A percentile compares a stretch with the other conserved stretches of the same genome.
phyloP scores from a whole-genome alignment of 2,888 invertebrate genomes.

The Maniola hyperantus region DNA sequence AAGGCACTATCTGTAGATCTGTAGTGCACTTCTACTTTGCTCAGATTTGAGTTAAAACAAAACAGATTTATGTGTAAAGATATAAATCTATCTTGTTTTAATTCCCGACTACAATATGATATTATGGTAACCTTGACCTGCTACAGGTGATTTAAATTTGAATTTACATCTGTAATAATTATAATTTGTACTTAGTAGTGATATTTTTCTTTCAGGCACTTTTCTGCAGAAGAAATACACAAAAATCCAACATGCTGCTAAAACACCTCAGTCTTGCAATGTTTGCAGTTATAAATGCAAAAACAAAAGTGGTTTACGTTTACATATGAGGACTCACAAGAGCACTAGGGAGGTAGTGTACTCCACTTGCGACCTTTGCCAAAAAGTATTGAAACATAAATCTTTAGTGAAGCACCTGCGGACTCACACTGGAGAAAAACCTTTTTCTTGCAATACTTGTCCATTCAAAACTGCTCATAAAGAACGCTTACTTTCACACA shows the following conservation, averaged over 20 bases:
- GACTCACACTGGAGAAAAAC: conserved; percentile 13
- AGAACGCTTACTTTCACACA: neutral
- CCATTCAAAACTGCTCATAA: neutral
- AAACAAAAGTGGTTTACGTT: neutral
- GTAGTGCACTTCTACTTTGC: too few species aligned
- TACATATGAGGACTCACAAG: neutral
- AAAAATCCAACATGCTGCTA: neutral
- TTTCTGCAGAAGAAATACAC: neutral
- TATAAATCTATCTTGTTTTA: too few species aligned
- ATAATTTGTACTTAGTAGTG: too few species aligned
- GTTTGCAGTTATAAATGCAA: neutral
- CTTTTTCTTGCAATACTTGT: neutral
- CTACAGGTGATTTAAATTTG: too few species aligned
- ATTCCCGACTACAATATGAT: too few species aligned
- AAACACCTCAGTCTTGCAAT: neutral
- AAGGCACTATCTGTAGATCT: too few species aligned
- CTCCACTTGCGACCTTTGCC: neutral
- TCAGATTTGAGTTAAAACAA: too few species aligned
- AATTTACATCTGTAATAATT: too few species aligned
- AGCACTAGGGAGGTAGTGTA: neutral
- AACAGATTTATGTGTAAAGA: too few species aligned
- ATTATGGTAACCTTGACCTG: too few species aligned
- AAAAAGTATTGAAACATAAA: neutral
- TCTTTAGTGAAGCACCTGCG: neutral
- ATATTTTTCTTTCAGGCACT: neutral